phyloP scores from a whole-genome alignment of 2,797 vertebrate species.

The Steatocranus sp. region DNA sequence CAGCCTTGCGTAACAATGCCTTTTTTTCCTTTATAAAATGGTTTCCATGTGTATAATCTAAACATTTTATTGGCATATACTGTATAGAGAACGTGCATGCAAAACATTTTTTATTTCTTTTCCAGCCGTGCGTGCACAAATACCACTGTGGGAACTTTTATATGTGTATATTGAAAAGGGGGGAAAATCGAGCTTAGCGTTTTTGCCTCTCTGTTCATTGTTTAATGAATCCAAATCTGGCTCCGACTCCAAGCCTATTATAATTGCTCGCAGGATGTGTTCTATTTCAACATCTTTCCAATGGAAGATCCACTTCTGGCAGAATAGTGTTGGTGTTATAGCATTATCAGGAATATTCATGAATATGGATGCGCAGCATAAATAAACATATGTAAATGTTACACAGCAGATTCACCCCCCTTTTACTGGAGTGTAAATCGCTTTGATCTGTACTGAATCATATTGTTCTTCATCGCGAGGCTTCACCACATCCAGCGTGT shows the following conservation, averaged over 20 bases:
- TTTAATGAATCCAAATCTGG: constrained; percentile 83
- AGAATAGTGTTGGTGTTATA: constrained; percentile 66
- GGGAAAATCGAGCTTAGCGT: constrained; percentile 71
- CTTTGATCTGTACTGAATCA: constrained; percentile 62
- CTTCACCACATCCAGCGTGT: constrained; percentile 37
- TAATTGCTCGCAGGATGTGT: constrained; percentile 80
- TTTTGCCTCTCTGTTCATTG: constrained; percentile 75
- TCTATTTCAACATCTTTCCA: constrained; percentile 76
- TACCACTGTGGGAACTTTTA: constrained; percentile 70
- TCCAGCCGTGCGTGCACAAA: constrained; percentile 47
- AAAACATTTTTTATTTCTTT: constrained; percentile 78
- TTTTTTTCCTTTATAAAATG: constrained; percentile 93
- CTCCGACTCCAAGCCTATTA: constrained; percentile 75
- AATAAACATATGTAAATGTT: constrained; percentile 69
- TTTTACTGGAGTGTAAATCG: constrained; percentile 56
- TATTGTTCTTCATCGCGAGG: constrained; percentile 46
- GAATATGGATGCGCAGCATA: constrained; percentile 68
- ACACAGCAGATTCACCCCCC: constrained; percentile 50
- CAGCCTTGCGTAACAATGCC: constrained; percentile 99
- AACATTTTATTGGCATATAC: constrained; percentile 87
- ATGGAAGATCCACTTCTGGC: constrained; percentile 71
- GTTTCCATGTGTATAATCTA: constrained; percentile 99
- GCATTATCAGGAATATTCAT: constrained; percentile 66
- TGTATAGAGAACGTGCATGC: constrained; percentile 56
- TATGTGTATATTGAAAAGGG: constrained; percentile 58